These are phyloP conservation scores for Erinaceus europaeus DNA, from an alignment of 2,113 vertebrate species.

Conservation along the genomic window DNA sequence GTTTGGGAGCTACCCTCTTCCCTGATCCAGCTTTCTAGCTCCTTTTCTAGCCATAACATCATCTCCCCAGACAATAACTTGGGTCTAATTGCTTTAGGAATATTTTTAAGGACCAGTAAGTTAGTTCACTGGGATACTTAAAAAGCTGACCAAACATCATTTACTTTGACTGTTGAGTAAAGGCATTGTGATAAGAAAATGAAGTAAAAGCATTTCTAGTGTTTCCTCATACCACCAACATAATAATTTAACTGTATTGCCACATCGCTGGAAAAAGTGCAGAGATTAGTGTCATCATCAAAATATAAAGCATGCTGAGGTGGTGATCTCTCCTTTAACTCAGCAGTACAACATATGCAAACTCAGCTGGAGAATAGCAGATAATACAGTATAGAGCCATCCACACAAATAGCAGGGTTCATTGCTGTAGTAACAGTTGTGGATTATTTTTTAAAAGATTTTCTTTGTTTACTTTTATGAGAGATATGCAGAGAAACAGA, in stretches of 20 bases:
- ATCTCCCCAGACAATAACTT: too few species aligned
- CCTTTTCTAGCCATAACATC: too few species aligned
- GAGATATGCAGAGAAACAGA: too few species aligned
- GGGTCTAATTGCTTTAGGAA: too few species aligned
- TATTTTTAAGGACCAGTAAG: too few species aligned
- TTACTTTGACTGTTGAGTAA: neutral
- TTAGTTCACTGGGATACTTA: too few species aligned
- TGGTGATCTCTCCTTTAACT: neutral
- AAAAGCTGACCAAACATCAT: too few species aligned
- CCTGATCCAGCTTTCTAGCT: too few species aligned
- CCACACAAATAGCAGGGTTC: neutral
- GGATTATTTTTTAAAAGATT: too few species aligned
- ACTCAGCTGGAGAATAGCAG: neutral
- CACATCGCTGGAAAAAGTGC: neutral
- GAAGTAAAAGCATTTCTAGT: neutral
- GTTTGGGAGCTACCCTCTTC: too few species aligned
- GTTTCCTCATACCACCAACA: neutral
- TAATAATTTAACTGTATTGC: neutral
- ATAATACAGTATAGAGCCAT: neutral
- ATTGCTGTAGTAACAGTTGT: neutral
- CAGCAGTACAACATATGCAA: neutral
- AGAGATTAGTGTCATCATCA: neutral
- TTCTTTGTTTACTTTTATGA: too few species aligned
- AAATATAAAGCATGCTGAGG: neutral
- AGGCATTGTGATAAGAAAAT: neutral